These are phyloP conservation scores for Lagorchestes hirsutus DNA, from an alignment of 2,797 vertebrate genomes.

Conservation along the genomic window DNA sequence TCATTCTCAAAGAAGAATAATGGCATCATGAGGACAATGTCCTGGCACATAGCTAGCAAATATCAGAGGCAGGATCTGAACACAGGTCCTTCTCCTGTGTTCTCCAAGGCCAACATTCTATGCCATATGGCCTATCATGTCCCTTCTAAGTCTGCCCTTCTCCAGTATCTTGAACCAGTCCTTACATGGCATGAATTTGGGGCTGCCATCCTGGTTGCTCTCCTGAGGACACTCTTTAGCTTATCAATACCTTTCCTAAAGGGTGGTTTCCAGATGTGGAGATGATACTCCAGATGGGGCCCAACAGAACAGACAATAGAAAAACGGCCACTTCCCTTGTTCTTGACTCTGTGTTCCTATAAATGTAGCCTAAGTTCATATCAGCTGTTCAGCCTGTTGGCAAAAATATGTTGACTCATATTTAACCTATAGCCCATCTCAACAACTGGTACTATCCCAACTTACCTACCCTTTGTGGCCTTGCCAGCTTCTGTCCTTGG, in stretches of 20 bases:
- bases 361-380: not conserved
- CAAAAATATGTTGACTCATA: not conserved
- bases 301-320: not conserved
- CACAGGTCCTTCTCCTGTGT: too few relatives aligned
- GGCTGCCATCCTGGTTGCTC: not conserved
- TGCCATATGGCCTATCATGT: too few relatives aligned
- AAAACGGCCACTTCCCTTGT: not conserved
- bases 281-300: not conserved
- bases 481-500: not conserved
- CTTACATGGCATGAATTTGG: not conserved
- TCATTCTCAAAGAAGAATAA: too few relatives aligned
- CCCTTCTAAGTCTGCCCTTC: too few relatives aligned
- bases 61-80: too few relatives aligned
- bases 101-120: too few relatives aligned
- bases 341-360: not conserved
- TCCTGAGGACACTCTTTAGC: not conserved
- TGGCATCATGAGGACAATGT: too few relatives aligned
- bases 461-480: not conserved
- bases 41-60: too few relatives aligned
- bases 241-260: not conserved
- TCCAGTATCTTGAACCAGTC: not conserved
- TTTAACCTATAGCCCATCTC: not conserved
- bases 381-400: not conserved
- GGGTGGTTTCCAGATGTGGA: not conserved
- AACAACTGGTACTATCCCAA: not conserved